phyloP scores from a whole-genome alignment of 2,888 invertebrate species.

The Brachypterus glaber region DNA sequence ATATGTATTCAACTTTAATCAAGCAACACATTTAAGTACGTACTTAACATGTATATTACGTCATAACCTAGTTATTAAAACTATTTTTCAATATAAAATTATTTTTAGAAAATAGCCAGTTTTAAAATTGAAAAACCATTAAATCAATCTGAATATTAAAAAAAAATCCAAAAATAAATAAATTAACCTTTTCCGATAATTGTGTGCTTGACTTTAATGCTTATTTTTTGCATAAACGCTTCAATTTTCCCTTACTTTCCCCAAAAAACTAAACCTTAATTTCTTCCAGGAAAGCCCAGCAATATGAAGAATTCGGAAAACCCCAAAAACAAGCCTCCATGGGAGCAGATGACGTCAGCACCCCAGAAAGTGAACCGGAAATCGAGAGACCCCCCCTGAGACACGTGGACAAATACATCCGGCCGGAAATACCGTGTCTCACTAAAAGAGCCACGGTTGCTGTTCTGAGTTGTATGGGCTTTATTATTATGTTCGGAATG shows the following conservation, averaged over 20 bases:
- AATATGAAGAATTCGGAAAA: constrained; percentile 56
- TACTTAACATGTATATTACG: no score
- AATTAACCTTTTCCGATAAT: no score
- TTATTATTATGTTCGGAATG: constrained; percentile 95
- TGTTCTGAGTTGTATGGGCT: constrained; percentile 76
- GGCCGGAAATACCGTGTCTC: constrained; percentile 79
- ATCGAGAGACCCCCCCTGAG: constrained; percentile 77
- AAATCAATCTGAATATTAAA: no score
- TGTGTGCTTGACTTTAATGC: neutral
- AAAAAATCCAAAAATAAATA: no score
- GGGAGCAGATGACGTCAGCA: constrained; percentile 55
- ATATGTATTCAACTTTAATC: no score
- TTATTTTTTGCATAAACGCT: neutral
- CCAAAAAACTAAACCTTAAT: no score
- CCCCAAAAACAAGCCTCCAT: constrained; percentile 46
- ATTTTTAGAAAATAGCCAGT: no score
- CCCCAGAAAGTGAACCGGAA: constrained; percentile 69
- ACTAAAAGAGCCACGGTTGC: constrained; percentile 82
- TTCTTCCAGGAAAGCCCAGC: constrained; percentile 44
- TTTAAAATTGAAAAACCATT: no score
- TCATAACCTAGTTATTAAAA: no score
- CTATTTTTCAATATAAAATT: no score
- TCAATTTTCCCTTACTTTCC: no score
- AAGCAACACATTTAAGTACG: no score
- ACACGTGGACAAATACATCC: constrained; percentile 78